phyloP scores from a whole-genome alignment of 2,113 vertebrate species.

The Neolamprologus sp. region DNA sequence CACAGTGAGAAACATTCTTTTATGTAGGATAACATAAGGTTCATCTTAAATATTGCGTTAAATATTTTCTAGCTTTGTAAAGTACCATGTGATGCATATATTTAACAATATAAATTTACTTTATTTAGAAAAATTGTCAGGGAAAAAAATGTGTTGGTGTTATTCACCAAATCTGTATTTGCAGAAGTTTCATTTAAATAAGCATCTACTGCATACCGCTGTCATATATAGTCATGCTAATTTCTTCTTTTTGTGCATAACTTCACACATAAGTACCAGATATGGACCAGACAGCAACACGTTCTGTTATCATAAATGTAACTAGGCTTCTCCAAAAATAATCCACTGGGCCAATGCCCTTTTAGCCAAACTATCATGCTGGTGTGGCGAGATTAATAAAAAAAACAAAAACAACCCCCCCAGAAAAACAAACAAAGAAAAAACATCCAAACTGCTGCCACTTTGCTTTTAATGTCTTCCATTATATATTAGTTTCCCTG shows the following conservation, averaged over 20 bases:
- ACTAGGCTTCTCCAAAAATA: background rate
- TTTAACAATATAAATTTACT: background rate
- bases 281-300: background rate
- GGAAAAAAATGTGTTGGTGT: background rate
- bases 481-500: background rate
- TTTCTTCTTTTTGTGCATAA: background rate
- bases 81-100: background rate
- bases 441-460: background rate
- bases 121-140: background rate
- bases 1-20: background rate
- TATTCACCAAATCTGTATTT: background rate
- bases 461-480: background rate
- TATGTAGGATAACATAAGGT: background rate
- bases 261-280: background rate
- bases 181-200: background rate
- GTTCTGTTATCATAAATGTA: background rate
- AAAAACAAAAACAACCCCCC: background rate
- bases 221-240: background rate
- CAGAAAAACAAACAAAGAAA: background rate
- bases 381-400: background rate
- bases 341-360: background rate
- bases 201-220: background rate
- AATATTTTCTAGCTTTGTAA: background rate
- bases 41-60: rapidly evolving
- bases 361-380: background rate